Evolutionary conservation across 2,888 invertebrate species (phyloP), one percentile per base, ranked within the genome.

Genomic region (Lapara coniferarum): DNA sequence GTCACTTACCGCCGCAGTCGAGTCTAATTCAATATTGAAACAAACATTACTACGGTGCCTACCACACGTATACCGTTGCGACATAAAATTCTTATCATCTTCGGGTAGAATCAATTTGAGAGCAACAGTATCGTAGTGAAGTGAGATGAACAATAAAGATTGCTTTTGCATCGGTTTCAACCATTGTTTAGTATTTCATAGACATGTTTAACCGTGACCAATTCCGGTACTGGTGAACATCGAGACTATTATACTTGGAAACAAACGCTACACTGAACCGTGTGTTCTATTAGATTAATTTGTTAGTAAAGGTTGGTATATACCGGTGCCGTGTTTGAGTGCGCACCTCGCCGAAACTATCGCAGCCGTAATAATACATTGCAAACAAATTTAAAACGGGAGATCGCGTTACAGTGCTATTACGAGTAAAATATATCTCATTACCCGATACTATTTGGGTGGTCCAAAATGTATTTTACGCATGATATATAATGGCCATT

Each of bases 11-110:
- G 46, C 49, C 57, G 74, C 79, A 77, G 81, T 80, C 73, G 79
- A 79, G 79, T 81, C 83, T 83, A 82, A 86, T 89, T 86, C 86
- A 86, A 88, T 89, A 88, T 89, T 86, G 85, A 86, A 86, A 84
- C 85, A 85, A 86, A 85, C 85, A 86, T 84, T 85, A 83, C 83
- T 87, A 85, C 85, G 83, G 87, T 84, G 85, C 77, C 79, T 79
- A 75, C 74, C 71, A 78, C 85, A 78, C 2, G 25, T 89, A 57
- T 69, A 88, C 91, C 90, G 91, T 90, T 91, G 82, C 78, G 77
- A 84, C 86, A 88, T 89, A 87, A 89, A 89, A 85, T 84, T 85
- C 85, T 89, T 87, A 91, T 91, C 88, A 85, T 82, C 85, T 80
- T 82, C 79, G 81, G 84, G 84, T 81, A 78, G 86, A 89, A 89